These are phyloP conservation scores for Calameuta idolon DNA, from an alignment of 2,888 invertebrate genomes.

Conservation along the genomic window DNA sequence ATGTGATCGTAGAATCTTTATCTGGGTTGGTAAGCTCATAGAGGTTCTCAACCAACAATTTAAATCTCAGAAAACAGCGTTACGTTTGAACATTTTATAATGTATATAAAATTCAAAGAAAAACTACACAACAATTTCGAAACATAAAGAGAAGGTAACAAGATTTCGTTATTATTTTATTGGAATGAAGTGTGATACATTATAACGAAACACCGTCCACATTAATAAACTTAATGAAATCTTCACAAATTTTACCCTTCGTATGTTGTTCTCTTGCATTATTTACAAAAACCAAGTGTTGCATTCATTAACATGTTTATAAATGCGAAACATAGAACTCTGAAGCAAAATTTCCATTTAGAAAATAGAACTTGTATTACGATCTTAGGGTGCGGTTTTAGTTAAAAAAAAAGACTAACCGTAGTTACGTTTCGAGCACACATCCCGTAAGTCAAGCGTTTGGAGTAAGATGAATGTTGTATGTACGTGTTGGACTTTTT, in stretches of 20 bases:
- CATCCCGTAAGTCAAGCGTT: not conserved
- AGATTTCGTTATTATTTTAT: constrained; percentile 41
- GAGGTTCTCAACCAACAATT: constrained; percentile 31
- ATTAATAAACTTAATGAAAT: constrained; percentile 6
- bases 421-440: not conserved
- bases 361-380: not conserved
- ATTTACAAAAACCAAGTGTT: constrained; percentile 31
- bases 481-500: not conserved
- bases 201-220: constrained; percentile 39
- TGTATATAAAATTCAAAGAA: constrained; percentile 11
- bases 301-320: not conserved
- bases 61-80: not conserved
- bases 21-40: constrained; percentile 15
- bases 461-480: not conserved
- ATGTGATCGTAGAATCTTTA: not conserved
- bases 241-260: not conserved
- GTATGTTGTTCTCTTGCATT: constrained; percentile 20
- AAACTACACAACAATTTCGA: not conserved
- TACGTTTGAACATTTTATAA: not conserved
- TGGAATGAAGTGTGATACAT: constrained; percentile 53
- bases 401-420: not conserved
- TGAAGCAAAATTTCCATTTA: not conserved
- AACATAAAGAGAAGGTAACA: not conserved
- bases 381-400: not conserved
- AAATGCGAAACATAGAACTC: not conserved